Evolutionary conservation across 35 echinoderm and acorn worm species (phyloP).

Genomic region (Hemicentrotus pulcherrimus): DNA sequence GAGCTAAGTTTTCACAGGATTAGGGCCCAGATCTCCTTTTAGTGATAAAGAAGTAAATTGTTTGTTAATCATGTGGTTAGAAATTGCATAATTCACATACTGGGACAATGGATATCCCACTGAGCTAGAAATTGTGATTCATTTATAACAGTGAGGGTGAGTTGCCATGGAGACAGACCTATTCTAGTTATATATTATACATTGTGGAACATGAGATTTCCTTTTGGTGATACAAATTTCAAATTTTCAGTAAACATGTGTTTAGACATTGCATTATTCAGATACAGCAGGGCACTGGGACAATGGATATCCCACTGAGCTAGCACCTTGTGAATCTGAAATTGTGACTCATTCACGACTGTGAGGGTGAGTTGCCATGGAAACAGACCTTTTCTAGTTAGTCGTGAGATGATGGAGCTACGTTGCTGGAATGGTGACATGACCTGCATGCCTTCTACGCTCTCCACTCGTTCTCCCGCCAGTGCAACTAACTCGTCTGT

Average conservation of each 20-base stretch:
- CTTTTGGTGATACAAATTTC: too few relatives aligned
- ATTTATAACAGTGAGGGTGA: neutral
- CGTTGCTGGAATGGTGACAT: slow-evolving; percentile 87
- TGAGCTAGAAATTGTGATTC: too few relatives aligned
- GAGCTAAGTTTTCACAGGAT: too few relatives aligned
- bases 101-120: too few relatives aligned
- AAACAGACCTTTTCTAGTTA: slow-evolving; percentile 82
- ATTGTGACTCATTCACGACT: neutral
- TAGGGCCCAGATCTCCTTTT: too few relatives aligned
- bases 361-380: slow-evolving; percentile 5
- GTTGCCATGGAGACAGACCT: slow-evolving; percentile 57
- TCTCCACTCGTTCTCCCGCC: slow-evolving; percentile 71
- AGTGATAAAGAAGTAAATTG: too few relatives aligned
- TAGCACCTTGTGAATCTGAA: neutral
- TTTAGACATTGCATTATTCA: too few relatives aligned
- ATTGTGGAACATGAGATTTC: too few relatives aligned
- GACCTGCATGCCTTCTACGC: slow-evolving; percentile 81
- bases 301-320: neutral
- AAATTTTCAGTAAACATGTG: too few relatives aligned
- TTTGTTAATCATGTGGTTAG: too few relatives aligned
- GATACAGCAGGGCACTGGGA: too few relatives aligned
- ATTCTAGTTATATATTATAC: slow-evolving; percentile 54
- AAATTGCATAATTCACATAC: too few relatives aligned
- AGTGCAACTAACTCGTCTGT: slow-evolving; percentile 74
- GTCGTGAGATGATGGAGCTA: slow-evolving; percentile 84